These are phyloP conservation scores for Rhinolophus ferrumequinum DNA, from an alignment of 2,113 vertebrate genomes.

Conservation along the genomic window DNA sequence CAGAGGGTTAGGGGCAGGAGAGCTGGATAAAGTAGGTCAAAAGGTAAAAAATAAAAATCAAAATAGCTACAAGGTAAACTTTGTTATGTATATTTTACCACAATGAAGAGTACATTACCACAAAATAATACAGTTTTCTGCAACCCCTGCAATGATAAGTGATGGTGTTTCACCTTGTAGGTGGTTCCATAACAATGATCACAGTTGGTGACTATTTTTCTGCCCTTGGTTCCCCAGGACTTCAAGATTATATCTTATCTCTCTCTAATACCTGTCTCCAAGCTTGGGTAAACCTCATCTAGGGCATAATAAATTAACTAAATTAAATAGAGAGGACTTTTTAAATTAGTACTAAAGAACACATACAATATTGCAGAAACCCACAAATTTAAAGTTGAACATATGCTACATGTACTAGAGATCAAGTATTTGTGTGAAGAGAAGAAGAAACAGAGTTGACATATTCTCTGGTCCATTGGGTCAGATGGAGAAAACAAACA, in stretches of 20 bases:
- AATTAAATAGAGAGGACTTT: background rate
- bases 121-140: background rate
- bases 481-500: background rate
- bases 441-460: background rate
- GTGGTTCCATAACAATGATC: background rate
- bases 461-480: background rate
- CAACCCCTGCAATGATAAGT: background rate
- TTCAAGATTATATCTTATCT: background rate
- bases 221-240: background rate
- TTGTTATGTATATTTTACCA: background rate
- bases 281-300: background rate
- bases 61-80: background rate
- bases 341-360: background rate
- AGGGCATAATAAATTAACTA: background rate
- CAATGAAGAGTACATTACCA: background rate
- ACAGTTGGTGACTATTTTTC: background rate
- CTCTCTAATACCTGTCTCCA: background rate
- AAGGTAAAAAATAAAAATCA: background rate
- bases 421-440: background rate
- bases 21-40: background rate
- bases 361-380: background rate
- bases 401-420: background rate
- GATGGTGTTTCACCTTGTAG: background rate
- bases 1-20: background rate
- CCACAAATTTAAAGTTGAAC: background rate